phyloP scores from a whole-genome alignment of 2,888 invertebrate species.

The Rhodophaea formosa region DNA sequence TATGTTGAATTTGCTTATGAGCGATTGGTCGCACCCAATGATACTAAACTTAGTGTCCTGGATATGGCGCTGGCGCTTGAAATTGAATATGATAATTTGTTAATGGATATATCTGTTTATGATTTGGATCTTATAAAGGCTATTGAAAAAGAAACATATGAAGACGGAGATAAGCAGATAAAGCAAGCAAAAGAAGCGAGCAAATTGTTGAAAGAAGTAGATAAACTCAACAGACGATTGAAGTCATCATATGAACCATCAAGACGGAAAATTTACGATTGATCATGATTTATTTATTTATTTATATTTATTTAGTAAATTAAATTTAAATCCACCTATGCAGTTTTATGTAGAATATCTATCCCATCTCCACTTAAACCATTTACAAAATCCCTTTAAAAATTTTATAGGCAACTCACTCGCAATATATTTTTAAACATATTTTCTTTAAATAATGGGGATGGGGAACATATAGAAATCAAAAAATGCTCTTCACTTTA shows the following conservation, averaged over 20 bases:
- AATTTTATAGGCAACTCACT: no score
- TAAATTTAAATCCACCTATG: no score
- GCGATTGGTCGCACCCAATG: conserved; percentile 81
- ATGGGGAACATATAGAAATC: no score
- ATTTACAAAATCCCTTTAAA: no score
- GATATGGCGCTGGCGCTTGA: conserved; percentile 84
- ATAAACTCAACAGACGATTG: conserved; percentile 63
- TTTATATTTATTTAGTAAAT: neutral
- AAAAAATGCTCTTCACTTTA: no score
- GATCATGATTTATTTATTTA: conserved; percentile 5
- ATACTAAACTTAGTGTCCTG: conserved; percentile 79
- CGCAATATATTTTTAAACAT: no score
- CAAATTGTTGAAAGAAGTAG: conserved; percentile 63
- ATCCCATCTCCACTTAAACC: no score
- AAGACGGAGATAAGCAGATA: conserved; percentile 51
- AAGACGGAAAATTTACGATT: conserved; percentile 37
- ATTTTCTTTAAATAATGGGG: no score
- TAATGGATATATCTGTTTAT: conserved; percentile 63
- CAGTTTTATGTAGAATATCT: no score
- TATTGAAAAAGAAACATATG: conserved; percentile 66
- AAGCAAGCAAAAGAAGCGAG: conserved; percentile 60
- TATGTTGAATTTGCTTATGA: conserved; percentile 86
- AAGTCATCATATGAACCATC: conserved; percentile 64
- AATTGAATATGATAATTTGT: conserved; percentile 65
- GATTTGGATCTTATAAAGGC: conserved; percentile 58